Base-by-base conservation (phyloP, 2,113 vertebrate genomes). In the Brachirus orientalis region DNA sequence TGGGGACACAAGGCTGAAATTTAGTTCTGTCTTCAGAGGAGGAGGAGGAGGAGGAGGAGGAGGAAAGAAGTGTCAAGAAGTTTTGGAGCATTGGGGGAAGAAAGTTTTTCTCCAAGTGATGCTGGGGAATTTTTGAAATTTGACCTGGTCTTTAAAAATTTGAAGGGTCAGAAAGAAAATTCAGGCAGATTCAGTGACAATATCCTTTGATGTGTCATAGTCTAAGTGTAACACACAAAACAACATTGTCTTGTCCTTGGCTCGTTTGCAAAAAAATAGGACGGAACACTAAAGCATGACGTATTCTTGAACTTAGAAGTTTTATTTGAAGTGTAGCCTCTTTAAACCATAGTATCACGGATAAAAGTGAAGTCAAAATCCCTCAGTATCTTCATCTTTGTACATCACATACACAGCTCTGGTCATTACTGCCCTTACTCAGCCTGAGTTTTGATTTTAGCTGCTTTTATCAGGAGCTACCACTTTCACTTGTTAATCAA, bases 1-100 rank as follows among this genome's bases (percentile, higher is more conserved):
- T 7, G 22, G 61, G 61, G 61, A 73, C 79, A 75, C 7, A 14
- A 57, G 45, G 43, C n/a, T 57, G 20, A 77, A 65, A 62, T 28
- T 28, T 65, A 65, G 51, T 33, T 13, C 43, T 60, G 51, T 55
- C 78, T 20, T 68, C 59, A 68, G 33, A 43, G 19, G 19, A 28
- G 6, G 14, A 5, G 20, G 20, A 28, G n/a, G n/a, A n/a, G n/a
- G n/a, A n/a, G n/a, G n/a, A n/a, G n/a, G 33, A 43, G 19, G 19
- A 28, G 6, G 14, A 5, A 12, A 12, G 14, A 28, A 46, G 7
- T n/a, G 46, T 41, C 3, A 1, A 8, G 3, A 58, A 38, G 38
- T 66, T 75, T 66, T 10, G 38, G 3, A n/a, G 48, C 47, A 44
- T 54, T 5, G 55, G 20, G 59, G 10, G 14, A 16, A 50, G 44